Evolutionary conservation across 2,888 invertebrate genomes (phyloP).

Genomic region (Acanthosoma haemorrhoidale): DNA sequence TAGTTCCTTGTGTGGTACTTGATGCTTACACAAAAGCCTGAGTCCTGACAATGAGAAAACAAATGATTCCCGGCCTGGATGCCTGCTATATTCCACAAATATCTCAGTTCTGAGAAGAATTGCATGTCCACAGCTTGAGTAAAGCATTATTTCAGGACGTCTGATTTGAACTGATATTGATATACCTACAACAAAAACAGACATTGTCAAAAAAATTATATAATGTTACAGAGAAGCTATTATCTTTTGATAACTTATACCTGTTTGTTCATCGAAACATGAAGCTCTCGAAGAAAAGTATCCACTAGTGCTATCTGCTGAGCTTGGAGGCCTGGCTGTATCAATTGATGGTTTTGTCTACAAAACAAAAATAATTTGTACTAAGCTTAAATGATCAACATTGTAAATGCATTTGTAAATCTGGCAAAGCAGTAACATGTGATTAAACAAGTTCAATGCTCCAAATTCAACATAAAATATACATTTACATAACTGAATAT

Average conservation of each 20-base stretch:
- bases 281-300: conserved; percentile 52
- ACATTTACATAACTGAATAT: too few relatives aligned
- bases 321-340: conserved; percentile 49
- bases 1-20: conserved; percentile 42
- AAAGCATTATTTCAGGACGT: conserved; percentile 71
- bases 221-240: neutral
- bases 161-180: conserved; percentile 67
- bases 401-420: too few relatives aligned
- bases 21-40: conserved; percentile 58
- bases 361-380: neutral
- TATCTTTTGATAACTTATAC: conserved; percentile 37
- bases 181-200: conserved; percentile 49
- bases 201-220: neutral
- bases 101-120: conserved; percentile 64
- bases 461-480: too few relatives aligned
- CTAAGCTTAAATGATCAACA: neutral
- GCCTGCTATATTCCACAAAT: conserved; percentile 63
- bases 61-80: conserved; percentile 59
- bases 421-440: too few relatives aligned
- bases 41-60: conserved; percentile 58
- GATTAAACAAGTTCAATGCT: too few relatives aligned
- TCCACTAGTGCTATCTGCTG: conserved; percentile 56
- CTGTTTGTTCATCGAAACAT: conserved; percentile 49
- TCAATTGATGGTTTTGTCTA: conserved; percentile 42
- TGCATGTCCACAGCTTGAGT: conserved; percentile 59